Conservation (phyloP, 1,140 invertebrate species). For the Ericerus pela region DNA sequence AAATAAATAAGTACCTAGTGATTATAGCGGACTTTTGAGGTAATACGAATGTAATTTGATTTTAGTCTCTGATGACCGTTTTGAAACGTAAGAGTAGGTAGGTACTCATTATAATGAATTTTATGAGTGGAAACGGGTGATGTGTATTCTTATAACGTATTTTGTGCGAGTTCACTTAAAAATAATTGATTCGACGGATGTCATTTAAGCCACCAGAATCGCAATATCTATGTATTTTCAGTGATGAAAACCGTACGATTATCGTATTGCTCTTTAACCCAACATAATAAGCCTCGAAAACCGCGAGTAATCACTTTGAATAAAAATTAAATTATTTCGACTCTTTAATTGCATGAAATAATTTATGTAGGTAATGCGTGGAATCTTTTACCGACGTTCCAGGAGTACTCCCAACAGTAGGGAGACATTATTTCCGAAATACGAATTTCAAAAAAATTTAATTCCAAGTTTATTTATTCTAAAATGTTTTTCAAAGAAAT, state of each 20-base stretch:
- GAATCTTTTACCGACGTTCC: constrained; percentile 17
- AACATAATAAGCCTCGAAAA: constrained; percentile 40
- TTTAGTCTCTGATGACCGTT: neutral
- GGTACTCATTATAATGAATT: neutral
- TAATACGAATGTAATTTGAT: neutral
- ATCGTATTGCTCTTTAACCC: constrained; percentile 39
- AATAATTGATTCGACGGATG: constrained; percentile 35
- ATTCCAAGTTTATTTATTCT: too few relatives aligned
- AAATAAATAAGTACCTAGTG: neutral
- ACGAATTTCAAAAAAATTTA: too few relatives aligned
- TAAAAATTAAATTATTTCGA: neutral
- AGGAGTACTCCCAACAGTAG: constrained; percentile 2
- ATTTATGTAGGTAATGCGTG: neutral
- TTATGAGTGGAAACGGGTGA: neutral
- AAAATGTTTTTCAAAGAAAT: too few relatives aligned
- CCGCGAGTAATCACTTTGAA: constrained; percentile 39
- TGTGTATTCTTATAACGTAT: neutral
- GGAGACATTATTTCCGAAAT: too few relatives aligned
- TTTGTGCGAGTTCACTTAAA: neutral
- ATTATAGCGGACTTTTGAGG: too few relatives aligned
- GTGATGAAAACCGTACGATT: constrained; percentile 39
- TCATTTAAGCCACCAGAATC: constrained; percentile 34
- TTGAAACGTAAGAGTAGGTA: neutral
- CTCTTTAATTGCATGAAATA: too few relatives aligned
- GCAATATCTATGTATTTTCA: constrained; percentile 43